Percentiles rank a stretch among this genome's conserved stretches.
Conservation (phyloP, 2,888 invertebrate genomes). For the Ophion slaviceki region DNA sequence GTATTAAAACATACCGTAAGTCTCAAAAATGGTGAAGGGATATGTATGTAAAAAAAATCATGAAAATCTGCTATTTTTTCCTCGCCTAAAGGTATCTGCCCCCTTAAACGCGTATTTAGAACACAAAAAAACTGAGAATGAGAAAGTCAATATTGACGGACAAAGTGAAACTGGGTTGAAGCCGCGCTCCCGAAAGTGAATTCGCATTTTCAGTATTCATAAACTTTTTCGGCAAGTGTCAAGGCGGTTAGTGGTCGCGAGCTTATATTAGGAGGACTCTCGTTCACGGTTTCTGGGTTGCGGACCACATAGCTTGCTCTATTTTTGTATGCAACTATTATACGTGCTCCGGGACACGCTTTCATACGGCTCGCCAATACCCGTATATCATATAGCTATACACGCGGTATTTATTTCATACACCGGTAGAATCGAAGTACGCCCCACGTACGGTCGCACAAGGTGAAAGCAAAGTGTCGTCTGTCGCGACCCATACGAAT, state of each 20-base stretch:
- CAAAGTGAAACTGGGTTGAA: no score
- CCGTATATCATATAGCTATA: constrained; percentile 20
- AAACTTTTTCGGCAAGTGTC: constrained; percentile 41
- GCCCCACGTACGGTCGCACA: constrained; percentile 37
- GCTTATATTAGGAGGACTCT: constrained; percentile 18
- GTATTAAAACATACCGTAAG: no score
- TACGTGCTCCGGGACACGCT: constrained; percentile 33
- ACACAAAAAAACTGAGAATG: no score
- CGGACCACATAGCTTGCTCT: constrained; percentile 79
- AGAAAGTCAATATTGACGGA: no score
- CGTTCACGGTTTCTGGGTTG: constrained; percentile 81
- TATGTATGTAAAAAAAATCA: no score
- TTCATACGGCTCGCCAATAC: constrained; percentile 38
- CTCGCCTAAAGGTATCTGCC: no score
- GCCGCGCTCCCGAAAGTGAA: not conserved
- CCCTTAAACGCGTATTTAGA: no score
- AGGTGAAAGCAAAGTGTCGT: constrained; percentile 62
- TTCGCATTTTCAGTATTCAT: constrained; percentile 28
- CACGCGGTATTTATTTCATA: not conserved
- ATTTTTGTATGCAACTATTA: constrained; percentile 62
- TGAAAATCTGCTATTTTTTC: no score
- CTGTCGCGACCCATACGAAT: constrained; percentile 58
- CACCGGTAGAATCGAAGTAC: constrained; percentile 21
- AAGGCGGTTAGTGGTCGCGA: constrained; percentile 14
- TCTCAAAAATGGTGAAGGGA: no score